Percentiles rank a stretch among this genome's conserved stretches.
Conservation (phyloP, 2,888 invertebrate genomes). For the Cremastinae sp. region DNA sequence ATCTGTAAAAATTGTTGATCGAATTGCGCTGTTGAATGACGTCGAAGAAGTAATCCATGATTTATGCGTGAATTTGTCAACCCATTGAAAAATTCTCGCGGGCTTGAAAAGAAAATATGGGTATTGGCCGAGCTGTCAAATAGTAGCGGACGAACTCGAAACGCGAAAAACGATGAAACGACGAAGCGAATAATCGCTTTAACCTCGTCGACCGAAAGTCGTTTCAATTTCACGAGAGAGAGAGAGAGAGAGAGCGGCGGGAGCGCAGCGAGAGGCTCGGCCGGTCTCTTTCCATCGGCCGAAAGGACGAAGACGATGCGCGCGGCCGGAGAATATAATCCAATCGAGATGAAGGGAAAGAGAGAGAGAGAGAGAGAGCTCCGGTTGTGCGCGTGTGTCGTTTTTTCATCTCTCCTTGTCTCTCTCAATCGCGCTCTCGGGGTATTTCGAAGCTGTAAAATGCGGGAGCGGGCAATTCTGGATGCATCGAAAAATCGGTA, state of each 20-base stretch:
- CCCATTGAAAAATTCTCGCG: too few species aligned
- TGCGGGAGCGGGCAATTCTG: background rate
- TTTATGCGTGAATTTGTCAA: too few species aligned
- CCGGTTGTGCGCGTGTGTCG: background rate
- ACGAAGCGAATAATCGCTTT: background rate
- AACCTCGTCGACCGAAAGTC: background rate
- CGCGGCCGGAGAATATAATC: conserved; percentile 27
- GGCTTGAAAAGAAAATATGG: too few species aligned
- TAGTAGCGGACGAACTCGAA: background rate
- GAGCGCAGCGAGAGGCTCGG: too few species aligned
- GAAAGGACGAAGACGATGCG: conserved; percentile 7
- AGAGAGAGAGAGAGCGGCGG: too few species aligned
- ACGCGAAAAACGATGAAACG: background rate
- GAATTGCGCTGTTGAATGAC: too few species aligned
- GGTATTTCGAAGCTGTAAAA: too few species aligned
- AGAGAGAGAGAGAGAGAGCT: too few species aligned
- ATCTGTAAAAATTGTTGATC: too few species aligned
- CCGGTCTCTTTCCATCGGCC: background rate
- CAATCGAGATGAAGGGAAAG: conserved; percentile 12
- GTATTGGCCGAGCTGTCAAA: background rate
- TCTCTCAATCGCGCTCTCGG: too few species aligned
- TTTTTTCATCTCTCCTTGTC: background rate
- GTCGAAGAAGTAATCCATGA: too few species aligned
- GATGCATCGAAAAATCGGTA: conserved; percentile 51
- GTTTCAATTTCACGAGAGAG: conserved; percentile 20